Base-by-base conservation (phyloP, 2,113 vertebrate genomes). In the Casuarius casuarius region DNA sequence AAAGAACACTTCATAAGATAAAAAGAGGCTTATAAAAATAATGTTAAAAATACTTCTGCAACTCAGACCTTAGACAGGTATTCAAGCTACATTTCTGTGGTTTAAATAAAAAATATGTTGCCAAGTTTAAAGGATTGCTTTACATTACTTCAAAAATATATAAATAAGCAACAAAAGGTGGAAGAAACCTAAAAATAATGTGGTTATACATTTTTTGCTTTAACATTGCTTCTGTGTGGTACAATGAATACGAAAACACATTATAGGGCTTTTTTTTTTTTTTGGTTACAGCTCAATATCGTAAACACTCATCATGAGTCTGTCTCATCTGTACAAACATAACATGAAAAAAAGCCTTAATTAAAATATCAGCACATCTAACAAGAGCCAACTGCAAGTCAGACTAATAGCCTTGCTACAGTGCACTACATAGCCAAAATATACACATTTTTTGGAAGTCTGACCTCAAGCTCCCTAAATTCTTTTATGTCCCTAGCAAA, bases 1-100 rank as follows among this genome's bases (percentile, higher is more conserved):
- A 21, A 71, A 52, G 80, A 95, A 92, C 65, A 89, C 58, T 46
- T 83, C 66, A 67, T 40, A 70, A 87, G 84, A 94, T 76, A 62
- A 91, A 87, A 70, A 89, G 66, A 26, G 33, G 23, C 44, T 79
- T 94, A 58, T 35, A 76, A 94, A 85, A 77, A 61, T 70, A 62
- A 35, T 56, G 89, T 80, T 87, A 29, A 56, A 58, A 72, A 90
- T 38, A 51, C 23, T 74, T 70, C 19, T 2, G 5, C 58, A 94
- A 73, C 58, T 82, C 84, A 73, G 49, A 18, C 73, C 33, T 76
- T 73, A 75, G 73, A 83, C 44, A 15, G 54, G 72, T 72, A 81
- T 3, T 84, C 40, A 25, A 56, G 46, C 67, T 54, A 58, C 33
- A 40, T 83, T 74, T 77, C 35, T 80, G 78, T 25, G 5, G 86